Base-by-base conservation (phyloP, 2,797 vertebrate species). In the Cyclopterus lumpus region DNA sequence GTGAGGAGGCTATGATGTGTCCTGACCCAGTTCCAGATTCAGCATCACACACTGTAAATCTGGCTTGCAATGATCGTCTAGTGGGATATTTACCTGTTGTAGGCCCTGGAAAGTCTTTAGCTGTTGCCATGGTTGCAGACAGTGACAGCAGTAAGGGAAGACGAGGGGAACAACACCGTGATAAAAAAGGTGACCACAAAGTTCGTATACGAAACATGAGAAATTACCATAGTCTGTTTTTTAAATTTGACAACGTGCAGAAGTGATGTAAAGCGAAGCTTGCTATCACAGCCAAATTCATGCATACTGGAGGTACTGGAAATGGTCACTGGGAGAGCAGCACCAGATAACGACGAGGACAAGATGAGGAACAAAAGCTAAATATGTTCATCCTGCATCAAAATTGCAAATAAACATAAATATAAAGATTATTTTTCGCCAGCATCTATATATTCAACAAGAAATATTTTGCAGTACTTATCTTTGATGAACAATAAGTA, bases 101-200 rank as follows among this genome's bases (percentile, higher is more conserved):
- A 72, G 94, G 91, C 90, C 93, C 93, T 92, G 94, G 94, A 85
- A 94, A 94, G 93, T 95, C 93, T 94, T 94, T 95, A 89, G 93
- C 93, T 94, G 94, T 95, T 94, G 92, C 92, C 95, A 93, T 93
- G 94, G 95, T 95, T 92, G 95, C 92, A 93, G 93, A 94, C 92
- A 94, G 90, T 92, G 90, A 93, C 85, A 92, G 93, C 91, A 91
- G 89, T 81, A 86, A 91, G 83, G 89, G 84, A 89, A 94, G 92
- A 94, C 72, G 91, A 87, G 88, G 92, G 93, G 92, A 92, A 94
- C 88, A 93, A 92, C 89, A 93, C 83, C 87, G 74, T 84, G 88
- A 91, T 90, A 90, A 89, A 90, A 88, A 91, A 88, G 83, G 81
- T 86, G 86, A 91, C 86, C 91, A 93, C 86, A 92, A 75, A 84